Evolutionary conservation across 2,113 vertebrate species (phyloP), one percentile per base, ranked within the genome.

Genomic region (Xiphias gladius): DNA sequence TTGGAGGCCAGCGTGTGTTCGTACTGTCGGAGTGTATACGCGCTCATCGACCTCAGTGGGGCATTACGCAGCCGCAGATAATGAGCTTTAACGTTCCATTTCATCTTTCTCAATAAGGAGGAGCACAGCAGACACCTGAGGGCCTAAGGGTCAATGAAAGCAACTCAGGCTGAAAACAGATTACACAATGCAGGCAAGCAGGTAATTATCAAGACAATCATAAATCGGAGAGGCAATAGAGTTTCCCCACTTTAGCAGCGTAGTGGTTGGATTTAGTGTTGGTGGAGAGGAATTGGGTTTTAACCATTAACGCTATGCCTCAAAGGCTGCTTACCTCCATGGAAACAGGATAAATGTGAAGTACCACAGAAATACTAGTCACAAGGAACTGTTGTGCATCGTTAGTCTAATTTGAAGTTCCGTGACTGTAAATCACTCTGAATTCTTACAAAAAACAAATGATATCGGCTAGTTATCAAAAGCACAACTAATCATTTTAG

Each of bases 201-300:
- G 78, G 93, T 92, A 92, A 93, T 94, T 93, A 94, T 93, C 80
- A 62, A 85, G 89, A 92, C 91, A 88, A 93, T 93, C 93, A 90
- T 94, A 93, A 93, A 94, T 91, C 75, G 79, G 74, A 77, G 81
- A 88, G 84, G 83, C 78, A n/a, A 87, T 83, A 76, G 89, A 82
- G 80, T 84, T 90, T 84, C 66, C 83, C 77, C 77, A 20, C 73
- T 91, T 86, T 85, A 75, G 81, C 59, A 50, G 66, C 7, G 20
- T 19, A 71, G 64, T 14, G 77, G 61, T 67, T 81, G 72, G 80
- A 89, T 90, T 91, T 84, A 90, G 87, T 85, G 85, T 65, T 76
- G 82, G 55, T 66, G 24, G 76, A 65, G 68, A 69, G 61, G 84
- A 84, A 89, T 84, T 88, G 82, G 61, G 35, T 72, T 84, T 91